Conservation (phyloP, 2,113 vertebrate genomes). For the Brachypodius melanocephalos region DNA sequence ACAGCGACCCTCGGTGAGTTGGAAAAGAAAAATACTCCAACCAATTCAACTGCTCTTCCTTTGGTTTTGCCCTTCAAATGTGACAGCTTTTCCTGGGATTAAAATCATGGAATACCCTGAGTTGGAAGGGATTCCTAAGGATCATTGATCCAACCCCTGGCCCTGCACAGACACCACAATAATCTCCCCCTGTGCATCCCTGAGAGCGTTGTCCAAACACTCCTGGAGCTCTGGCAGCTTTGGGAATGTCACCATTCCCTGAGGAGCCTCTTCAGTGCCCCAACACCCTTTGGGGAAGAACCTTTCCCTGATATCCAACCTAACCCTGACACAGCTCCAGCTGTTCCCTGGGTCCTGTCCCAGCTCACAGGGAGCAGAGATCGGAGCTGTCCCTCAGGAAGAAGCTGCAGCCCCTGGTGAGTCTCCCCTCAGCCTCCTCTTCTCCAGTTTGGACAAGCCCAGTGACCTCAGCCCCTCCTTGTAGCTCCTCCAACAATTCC, state of each 20-base stretch:
- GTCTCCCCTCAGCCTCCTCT: not conserved
- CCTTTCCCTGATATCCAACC: not conserved
- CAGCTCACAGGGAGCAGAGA: not conserved
- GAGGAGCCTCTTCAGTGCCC: not conserved
- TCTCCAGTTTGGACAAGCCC: not conserved
- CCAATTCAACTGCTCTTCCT: not conserved
- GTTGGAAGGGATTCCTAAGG: not conserved
- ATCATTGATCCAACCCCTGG: fast-evolving
- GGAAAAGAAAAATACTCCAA: not conserved
- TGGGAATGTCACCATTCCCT: not conserved
- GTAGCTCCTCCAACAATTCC: not conserved
- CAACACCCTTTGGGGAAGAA: fast-evolving
- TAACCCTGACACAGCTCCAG: not conserved
- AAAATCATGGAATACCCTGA: not conserved
- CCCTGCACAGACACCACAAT: not conserved
- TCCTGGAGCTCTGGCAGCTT: not conserved
- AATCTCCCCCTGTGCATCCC: not conserved
- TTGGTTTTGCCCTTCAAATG: not conserved
- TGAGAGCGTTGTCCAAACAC: fast-evolving
- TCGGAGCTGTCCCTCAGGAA: fast-evolving
- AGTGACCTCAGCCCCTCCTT: not conserved
- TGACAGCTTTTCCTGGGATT: not conserved
- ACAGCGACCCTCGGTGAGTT: not conserved
- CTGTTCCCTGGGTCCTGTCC: not conserved
- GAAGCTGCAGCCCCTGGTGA: not conserved